Conservation (phyloP, 2,888 invertebrate genomes). For the Rhagonycha fulva region DNA sequence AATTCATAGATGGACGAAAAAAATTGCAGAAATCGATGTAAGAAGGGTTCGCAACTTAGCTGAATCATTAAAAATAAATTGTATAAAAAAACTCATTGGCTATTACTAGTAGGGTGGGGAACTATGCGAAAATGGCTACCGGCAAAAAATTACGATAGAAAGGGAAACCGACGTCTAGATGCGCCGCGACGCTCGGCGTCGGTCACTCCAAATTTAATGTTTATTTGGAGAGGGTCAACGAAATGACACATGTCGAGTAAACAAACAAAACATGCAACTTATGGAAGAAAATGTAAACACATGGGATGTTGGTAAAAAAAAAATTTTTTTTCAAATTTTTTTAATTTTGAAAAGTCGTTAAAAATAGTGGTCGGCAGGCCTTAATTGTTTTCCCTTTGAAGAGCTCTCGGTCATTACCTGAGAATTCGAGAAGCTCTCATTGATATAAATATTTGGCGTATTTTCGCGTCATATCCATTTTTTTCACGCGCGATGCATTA, state of each 20-base stretch:
- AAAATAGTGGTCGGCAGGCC: background rate
- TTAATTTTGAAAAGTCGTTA: background rate
- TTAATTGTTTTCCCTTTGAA: background rate
- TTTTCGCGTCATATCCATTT: slow-evolving; percentile 32
- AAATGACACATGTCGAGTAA: slow-evolving; percentile 22
- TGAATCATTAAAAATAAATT: slow-evolving; percentile 47
- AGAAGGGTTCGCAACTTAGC: slow-evolving; percentile 40
- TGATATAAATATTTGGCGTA: slow-evolving; percentile 29
- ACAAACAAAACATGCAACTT: slow-evolving; percentile 23
- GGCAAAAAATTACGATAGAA: slow-evolving; percentile 43
- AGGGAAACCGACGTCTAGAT: slow-evolving; percentile 41
- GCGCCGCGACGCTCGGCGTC: slow-evolving; percentile 31
- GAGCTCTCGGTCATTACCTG: slow-evolving; percentile 28
- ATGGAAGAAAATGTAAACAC: slow-evolving; percentile 12
- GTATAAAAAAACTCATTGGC: slow-evolving; percentile 51
- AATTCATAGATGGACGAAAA: slow-evolving; percentile 36
- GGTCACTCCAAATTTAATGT: slow-evolving; percentile 23
- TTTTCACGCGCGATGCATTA: slow-evolving; percentile 35
- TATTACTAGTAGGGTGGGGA: slow-evolving; percentile 42
- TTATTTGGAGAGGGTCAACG: slow-evolving; percentile 23
- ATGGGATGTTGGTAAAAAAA: slow-evolving; percentile 5
- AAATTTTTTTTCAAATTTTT: background rate
- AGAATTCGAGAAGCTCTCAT: slow-evolving; percentile 37
- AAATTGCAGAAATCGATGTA: slow-evolving; percentile 16
- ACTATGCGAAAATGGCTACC: slow-evolving; percentile 46